phyloP scores from a whole-genome alignment of 1,140 invertebrate genomes.

The Cydia pomonella region DNA sequence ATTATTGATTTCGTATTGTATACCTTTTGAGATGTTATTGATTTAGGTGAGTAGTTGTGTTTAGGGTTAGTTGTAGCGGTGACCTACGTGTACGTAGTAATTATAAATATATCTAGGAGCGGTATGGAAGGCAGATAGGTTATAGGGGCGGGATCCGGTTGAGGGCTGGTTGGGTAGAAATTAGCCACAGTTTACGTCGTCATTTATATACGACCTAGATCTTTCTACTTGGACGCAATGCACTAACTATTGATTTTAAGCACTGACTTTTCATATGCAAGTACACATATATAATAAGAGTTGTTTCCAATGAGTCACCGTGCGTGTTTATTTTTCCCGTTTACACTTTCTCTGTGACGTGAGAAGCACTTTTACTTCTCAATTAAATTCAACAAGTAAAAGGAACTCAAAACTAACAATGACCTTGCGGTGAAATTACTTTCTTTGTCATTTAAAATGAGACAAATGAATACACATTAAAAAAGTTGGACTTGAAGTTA shows the following conservation, averaged over 20 bases:
- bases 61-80: conserved; percentile 35
- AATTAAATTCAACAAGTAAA: conserved; percentile 21
- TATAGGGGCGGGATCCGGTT: neutral
- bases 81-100: conserved; percentile 4
- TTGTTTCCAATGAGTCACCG: neutral
- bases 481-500: no score
- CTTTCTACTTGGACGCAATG: conserved; percentile 37
- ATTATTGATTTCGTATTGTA: conserved; percentile 80
- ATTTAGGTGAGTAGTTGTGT: conserved; percentile 55
- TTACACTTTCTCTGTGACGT: conserved; percentile 18
- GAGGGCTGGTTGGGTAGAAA: neutral
- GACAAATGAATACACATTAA: no score
- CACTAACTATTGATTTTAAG: conserved; percentile 34
- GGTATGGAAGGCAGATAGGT: neutral
- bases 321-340: neutral
- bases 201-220: conserved; percentile 41
- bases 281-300: neutral
- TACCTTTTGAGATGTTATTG: conserved; percentile 69
- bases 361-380: conserved; percentile 1
- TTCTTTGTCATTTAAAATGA: neutral
- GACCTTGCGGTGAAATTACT: neutral
- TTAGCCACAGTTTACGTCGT: conserved; percentile 37
- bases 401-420: neutral
- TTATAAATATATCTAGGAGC: neutral
- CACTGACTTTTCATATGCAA: neutral